Evolutionary conservation across 2,888 invertebrate species (phyloP), one percentile per base, ranked within the genome.

Genomic region (Hirtodrosophila histrioides): DNA sequence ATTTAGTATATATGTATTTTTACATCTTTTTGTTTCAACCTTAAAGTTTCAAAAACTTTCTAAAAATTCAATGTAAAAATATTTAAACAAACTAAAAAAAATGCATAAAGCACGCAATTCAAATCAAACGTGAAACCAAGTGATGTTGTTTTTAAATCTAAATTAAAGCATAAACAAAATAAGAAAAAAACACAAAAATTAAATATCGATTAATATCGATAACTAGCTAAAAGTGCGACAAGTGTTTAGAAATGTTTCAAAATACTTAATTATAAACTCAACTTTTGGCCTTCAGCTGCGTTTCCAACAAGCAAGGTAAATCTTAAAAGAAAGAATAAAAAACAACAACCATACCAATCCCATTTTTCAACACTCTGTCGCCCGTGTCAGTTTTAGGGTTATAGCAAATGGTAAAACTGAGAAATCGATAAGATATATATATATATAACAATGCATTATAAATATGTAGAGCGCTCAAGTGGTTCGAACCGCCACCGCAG

Each of bases 91-190:
- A 24, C 36, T n/a, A n/a, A n/a, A 39, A 46, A 54, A 46, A 69
- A 44, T 53, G 43, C n/a, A 37, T 36, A 50, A 71, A 67, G 78
- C 69, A 87, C 76, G 87, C 86, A 90, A 89, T 86, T 88, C 75
- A 89, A 89, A 90, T 90, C 89, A 89, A 89, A 89, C 88, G 78
- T 88, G 87, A 89, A 90, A 90, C 90, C 83, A 90, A 90, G 90
- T 90, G 90, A 90, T 90, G 89, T 88, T 90, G 75, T 88, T 81
- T 77, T 75, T 68, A 77, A 80, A 78, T 66, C 70, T 77, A 88
- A 72, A 77, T 58, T 71, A 75, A 71, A 68, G 31, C 31, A 3
- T 31, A 31, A 60, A 64, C 44, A 37, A 49, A 62, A 65, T 37
- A 51, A 67, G 17, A 49, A 62, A 40, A 56, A 64, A 66, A 68